phyloP scores from a whole-genome alignment of 2,888 invertebrate species.

The Sesia bembeciformis region DNA sequence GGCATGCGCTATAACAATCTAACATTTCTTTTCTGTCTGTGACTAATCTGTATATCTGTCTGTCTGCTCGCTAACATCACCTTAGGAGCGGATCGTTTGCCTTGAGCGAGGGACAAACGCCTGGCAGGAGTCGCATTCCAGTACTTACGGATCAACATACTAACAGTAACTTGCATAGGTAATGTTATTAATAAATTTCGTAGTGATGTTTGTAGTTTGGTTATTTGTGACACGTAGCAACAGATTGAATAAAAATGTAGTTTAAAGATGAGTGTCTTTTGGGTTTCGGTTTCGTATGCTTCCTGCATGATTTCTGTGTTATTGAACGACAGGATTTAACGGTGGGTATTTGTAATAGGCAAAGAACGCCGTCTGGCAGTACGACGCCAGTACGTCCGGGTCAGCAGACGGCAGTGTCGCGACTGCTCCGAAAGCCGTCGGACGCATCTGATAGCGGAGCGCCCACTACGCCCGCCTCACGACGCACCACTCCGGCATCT shows the following conservation, averaged over 20 bases:
- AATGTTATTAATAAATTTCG: slow-evolving; percentile 43
- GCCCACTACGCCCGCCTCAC: slow-evolving; percentile 52
- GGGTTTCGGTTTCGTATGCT: neutral
- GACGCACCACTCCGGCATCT: slow-evolving; percentile 54
- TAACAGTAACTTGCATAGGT: slow-evolving; percentile 68
- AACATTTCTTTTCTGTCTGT: slow-evolving; percentile 33
- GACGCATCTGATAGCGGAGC: slow-evolving; percentile 80
- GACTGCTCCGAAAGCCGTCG: slow-evolving; percentile 78
- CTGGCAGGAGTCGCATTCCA: slow-evolving; percentile 67
- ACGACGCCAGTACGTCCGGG: slow-evolving; percentile 81
- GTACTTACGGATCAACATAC: slow-evolving; percentile 67
- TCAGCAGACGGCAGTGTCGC: slow-evolving; percentile 76
- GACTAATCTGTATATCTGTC: slow-evolving; percentile 51
- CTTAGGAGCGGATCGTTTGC: slow-evolving; percentile 70
- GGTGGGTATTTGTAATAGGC: slow-evolving; percentile 54
- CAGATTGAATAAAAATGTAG: neutral
- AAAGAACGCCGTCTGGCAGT: slow-evolving; percentile 84
- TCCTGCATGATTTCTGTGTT: neutral
- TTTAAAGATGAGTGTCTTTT: neutral
- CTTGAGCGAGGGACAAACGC: slow-evolving; percentile 66
- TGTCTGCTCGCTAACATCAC: slow-evolving; percentile 63
- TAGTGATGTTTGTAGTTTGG: neutral
- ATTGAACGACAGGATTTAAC: neutral
- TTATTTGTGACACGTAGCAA: neutral
- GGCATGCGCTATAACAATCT: slow-evolving; percentile 36